Evolutionary conservation across 64 coral and sea anemone genomes (phyloP).

Genomic region (Dendrophyllia cribrosa): DNA sequence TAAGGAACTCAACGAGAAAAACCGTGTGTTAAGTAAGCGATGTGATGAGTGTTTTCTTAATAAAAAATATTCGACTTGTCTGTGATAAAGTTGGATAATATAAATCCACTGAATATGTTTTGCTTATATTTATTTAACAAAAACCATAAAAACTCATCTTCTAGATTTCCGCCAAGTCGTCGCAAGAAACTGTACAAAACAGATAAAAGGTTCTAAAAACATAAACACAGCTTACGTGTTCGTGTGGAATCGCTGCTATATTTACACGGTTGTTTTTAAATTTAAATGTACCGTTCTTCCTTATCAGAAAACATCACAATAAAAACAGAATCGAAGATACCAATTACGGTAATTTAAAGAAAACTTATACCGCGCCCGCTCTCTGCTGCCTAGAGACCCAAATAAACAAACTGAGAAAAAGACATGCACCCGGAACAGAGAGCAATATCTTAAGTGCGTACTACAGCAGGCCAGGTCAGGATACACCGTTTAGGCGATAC

Average conservation of each 20-base stretch:
- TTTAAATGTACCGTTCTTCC: not conserved
- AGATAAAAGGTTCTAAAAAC: not conserved
- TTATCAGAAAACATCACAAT: not conserved
- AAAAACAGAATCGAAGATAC: slow-evolving; percentile 30
- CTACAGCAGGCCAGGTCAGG: not conserved
- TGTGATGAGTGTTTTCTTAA: not conserved
- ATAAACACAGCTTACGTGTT: not conserved
- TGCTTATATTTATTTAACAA: not conserved
- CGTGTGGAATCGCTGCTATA: not conserved
- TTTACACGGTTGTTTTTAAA: not conserved
- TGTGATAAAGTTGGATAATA: not conserved
- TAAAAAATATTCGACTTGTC: slow-evolving; percentile 12
- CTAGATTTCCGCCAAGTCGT: not conserved
- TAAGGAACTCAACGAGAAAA: not conserved
- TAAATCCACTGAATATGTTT: not conserved
- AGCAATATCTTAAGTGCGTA: not conserved
- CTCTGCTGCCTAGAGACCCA: slow-evolving; percentile 33
- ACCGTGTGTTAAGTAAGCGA: not conserved
- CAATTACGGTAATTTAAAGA: slow-evolving; percentile 17
- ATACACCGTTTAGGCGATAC: not conserved
- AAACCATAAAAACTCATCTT: not conserved
- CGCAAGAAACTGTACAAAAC: not conserved
- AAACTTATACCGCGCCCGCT: slow-evolving; percentile 10
- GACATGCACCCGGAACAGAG: slow-evolving; percentile 4
- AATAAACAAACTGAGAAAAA: slow-evolving; percentile 9